phyloP scores from a whole-genome alignment of 1,140 invertebrate genomes.

The Reticulitermes speratus region DNA sequence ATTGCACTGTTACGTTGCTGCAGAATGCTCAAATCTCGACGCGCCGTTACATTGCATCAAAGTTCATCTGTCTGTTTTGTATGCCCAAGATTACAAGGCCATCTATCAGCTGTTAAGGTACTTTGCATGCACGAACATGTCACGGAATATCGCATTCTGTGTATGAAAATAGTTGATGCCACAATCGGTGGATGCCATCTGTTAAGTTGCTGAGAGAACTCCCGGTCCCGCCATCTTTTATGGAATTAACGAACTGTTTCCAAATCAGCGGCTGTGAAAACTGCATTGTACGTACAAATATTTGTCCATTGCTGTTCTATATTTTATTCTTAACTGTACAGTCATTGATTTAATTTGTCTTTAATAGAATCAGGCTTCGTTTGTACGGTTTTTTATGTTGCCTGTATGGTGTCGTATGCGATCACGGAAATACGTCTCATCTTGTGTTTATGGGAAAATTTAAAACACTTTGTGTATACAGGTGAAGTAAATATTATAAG shows the following conservation, averaged over 20 bases:
- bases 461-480: background rate
- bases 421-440: background rate
- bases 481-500: background rate
- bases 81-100: no score
- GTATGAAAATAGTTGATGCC: no score
- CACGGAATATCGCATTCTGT: no score
- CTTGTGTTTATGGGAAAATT: background rate
- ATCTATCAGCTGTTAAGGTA: no score
- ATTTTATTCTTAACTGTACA: background rate
- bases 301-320: background rate
- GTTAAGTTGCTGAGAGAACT: background rate
- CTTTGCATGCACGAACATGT: no score
- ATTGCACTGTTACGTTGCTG: no score
- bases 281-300: background rate
- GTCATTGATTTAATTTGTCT: background rate
- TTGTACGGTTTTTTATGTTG: background rate
- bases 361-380: background rate
- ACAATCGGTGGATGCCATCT: background rate
- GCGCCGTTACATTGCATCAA: no score
- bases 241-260: background rate
- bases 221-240: background rate
- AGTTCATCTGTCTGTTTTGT: no score
- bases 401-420: background rate
- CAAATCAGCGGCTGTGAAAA: background rate
- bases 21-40: no score